Percentiles rank a stretch among this genome's conserved stretches.
phyloP scores from a whole-genome alignment of 2,113 vertebrate genomes.

The Spea multiplicata region DNA sequence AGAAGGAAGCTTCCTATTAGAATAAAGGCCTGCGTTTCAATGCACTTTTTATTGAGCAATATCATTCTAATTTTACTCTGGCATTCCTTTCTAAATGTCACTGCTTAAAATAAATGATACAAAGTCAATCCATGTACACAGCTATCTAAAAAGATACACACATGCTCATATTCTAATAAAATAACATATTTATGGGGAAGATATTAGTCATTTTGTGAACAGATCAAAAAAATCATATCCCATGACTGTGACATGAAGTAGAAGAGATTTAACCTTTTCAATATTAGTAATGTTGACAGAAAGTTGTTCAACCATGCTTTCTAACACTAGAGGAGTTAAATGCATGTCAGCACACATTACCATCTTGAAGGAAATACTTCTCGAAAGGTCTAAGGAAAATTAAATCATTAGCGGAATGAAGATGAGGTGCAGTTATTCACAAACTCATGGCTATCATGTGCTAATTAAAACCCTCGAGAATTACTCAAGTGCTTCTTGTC shows the following conservation, averaged over 20 bases:
- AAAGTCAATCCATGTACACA: neutral
- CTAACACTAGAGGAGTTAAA: conserved; percentile 48
- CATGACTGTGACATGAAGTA: conserved; percentile 26
- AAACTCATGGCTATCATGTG: conserved; percentile 43
- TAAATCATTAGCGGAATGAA: conserved; percentile 49
- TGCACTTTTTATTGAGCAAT: neutral
- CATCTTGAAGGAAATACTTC: conserved; percentile 27
- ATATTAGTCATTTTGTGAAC: conserved; percentile 35
- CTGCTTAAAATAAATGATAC: conserved; percentile 4
- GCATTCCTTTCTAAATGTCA: conserved; percentile 11
- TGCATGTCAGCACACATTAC: conserved; percentile 43
- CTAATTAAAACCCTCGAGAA: conserved; percentile 46
- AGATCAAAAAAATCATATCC: conserved; percentile 21
- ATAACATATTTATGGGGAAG: neutral
- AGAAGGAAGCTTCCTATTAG: too few species aligned
- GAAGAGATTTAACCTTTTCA: conserved; percentile 47
- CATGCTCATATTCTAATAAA: conserved; percentile 11
- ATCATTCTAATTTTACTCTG: conserved; percentile 2
- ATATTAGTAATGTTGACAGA: conserved; percentile 44
- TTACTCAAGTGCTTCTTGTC: conserved; percentile 43
- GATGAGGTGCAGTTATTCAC: conserved; percentile 44
- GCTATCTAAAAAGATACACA: neutral
- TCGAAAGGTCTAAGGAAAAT: conserved; percentile 43
- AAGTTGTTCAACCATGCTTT: conserved; percentile 36
- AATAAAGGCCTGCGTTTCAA: neutral